A percentile compares a stretch with the other conserved stretches of the same genome.
Evolutionary conservation across 1,140 invertebrate species (phyloP).

Genomic region (Helicoverpa armigera): DNA sequence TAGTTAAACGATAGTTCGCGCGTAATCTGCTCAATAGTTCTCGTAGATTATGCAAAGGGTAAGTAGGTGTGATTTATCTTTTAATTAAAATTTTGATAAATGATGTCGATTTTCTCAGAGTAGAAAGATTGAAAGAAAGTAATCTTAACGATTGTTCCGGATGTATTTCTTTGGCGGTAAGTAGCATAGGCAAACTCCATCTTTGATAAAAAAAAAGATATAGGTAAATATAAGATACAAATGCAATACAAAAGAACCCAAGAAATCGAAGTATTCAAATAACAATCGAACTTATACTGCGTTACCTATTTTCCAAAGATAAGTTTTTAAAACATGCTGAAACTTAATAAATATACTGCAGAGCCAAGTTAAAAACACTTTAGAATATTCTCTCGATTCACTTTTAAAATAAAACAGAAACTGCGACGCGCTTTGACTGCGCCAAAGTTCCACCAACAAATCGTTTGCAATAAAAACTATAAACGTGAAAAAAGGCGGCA

Average conservation of each 20-base stretch:
- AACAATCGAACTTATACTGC: not conserved
- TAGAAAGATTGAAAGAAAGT: too few relatives aligned
- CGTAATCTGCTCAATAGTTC: conserved; percentile 45
- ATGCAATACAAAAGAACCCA: not conserved
- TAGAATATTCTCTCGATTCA: conserved; percentile 5
- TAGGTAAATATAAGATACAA: not conserved
- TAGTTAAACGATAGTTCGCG: conserved; percentile 43
- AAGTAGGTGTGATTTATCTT: conserved; percentile 22
- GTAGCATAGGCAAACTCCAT: too few relatives aligned
- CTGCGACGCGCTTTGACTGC: conserved; percentile 15
- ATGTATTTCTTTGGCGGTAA: too few relatives aligned
- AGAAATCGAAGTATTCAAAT: not conserved
- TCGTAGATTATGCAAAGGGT: not conserved
- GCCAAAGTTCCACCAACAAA: conserved; percentile 19
- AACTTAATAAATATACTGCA: not conserved
- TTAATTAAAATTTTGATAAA: not conserved
- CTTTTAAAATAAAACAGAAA: conserved; percentile 17
- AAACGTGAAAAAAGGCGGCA: not conserved
- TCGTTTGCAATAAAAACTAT: conserved; percentile 25
- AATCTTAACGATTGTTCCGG: too few relatives aligned
- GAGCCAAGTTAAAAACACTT: not conserved
- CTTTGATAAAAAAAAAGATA: too few relatives aligned
- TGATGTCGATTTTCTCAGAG: too few relatives aligned
- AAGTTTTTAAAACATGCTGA: not conserved
- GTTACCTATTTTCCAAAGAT: not conserved